Base-by-base conservation (phyloP, 30 jellyfish, hydroid and myxozoan species). In the Rhopilema esculentum region DNA sequence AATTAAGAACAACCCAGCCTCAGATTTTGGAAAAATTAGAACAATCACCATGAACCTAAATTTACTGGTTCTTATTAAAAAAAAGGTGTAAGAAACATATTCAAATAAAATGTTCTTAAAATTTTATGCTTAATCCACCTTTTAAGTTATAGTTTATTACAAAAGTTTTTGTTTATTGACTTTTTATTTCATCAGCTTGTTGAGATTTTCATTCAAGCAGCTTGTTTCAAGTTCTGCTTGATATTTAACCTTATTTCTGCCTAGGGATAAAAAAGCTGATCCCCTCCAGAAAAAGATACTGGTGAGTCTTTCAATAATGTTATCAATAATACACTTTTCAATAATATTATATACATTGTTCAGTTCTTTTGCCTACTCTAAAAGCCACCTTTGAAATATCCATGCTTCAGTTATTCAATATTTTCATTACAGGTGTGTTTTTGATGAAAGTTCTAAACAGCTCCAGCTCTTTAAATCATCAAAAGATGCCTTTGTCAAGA, bases 391-490 rank as follows among this genome's bases (percentile, higher is more conserved):
- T 40, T 40, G 57, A 2, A 18, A 63, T n/a, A 18, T 24, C 8
- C n/a, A 1, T 63, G 72, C n/a, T 2, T 7, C 29, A 1, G 29
- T 63, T 1, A 24, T 2, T 63, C 16, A 7, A 63, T 1, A n/a
- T 63, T 19, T 24, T 19, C 72, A 19, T 18, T 69, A 1, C 30
- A 84, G 93, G 93, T 84, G 93, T 84, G 87, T 84, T 4, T 84
- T 20, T 84, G 93, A 84, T 51, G 93, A 84, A 52, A 69, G 71
- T 16, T 24, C 51, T 8, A 62, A 15, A 9, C 93, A 72, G 74
- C 81, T 84, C 9, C 86, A 84, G 72, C 72, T 84, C 61, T 84
- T 49, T 70, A 84, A 84, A 65, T 84, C 93, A 22, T 16, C 93
- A 52, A 84, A 84, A 63, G 93, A 84, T 63, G 81, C 87, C 26